Conservation (phyloP, 64 coral and sea anemone species). For the Actinia tenebrosa region DNA sequence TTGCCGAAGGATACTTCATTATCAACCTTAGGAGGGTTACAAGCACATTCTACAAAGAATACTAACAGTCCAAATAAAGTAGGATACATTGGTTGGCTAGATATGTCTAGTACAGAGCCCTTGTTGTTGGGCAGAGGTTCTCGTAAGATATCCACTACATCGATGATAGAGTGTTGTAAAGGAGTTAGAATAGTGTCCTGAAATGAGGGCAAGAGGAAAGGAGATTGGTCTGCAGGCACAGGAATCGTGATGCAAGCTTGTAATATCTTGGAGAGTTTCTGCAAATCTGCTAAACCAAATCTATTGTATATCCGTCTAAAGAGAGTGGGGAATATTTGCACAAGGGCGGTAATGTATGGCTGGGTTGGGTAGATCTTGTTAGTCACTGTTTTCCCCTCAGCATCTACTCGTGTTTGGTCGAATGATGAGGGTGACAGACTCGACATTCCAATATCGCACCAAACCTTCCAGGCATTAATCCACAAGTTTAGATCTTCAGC, state of each 20-base stretch:
- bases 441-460: constrained; percentile 82
- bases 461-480: constrained; percentile 88
- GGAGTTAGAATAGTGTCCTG: constrained; percentile 81
- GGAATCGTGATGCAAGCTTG: constrained; percentile 61
- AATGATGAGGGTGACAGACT: constrained; percentile 43
- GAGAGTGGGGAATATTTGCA: constrained; percentile 82
- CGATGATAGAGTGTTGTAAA: constrained; percentile 76
- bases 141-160: constrained; percentile 74
- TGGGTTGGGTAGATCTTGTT: constrained; percentile 63
- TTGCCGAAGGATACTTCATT: constrained; percentile 15
- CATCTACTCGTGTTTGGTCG: constrained; percentile 60
- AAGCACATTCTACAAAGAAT: constrained; percentile 67
- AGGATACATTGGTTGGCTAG: constrained; percentile 94
- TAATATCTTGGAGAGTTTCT: constrained; percentile 84
- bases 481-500: constrained; percentile 89
- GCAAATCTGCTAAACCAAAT: constrained; percentile 92
- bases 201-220: constrained; percentile 79
- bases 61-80: constrained; percentile 73
- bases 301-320: constrained; percentile 87
- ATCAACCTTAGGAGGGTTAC: constrained; percentile 51
- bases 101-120: constrained; percentile 70
- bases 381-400: constrained; percentile 65
- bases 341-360: constrained; percentile 70
- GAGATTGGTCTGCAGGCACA: constrained; percentile 72
- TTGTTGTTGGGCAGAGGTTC: constrained; percentile 60